A percentile compares a stretch with the other conserved stretches of the same genome.
These are phyloP conservation scores for Catharus bicknelli DNA, from an alignment of 2,113 vertebrate genomes.

Conservation along the genomic window DNA sequence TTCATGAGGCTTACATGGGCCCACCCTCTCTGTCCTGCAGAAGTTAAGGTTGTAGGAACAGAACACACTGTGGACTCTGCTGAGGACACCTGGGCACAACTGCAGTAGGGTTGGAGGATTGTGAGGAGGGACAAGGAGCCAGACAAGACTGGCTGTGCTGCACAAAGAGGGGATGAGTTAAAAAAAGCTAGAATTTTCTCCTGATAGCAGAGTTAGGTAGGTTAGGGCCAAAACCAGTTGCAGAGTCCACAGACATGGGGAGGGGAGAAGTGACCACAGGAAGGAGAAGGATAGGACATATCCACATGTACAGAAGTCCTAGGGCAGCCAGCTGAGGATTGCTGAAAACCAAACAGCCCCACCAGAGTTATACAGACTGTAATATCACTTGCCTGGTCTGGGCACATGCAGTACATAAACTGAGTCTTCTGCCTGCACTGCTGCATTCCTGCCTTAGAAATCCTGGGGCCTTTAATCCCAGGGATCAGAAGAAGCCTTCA, in stretches of 20 bases:
- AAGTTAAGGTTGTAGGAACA: neutral
- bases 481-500: neutral
- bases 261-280: neutral
- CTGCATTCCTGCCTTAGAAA: neutral
- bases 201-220: neutral
- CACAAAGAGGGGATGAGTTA: neutral
- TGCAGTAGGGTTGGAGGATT: neutral
- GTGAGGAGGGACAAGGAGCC: neutral
- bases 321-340: neutral
- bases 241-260: accelerated
- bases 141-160: neutral
- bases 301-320: neutral
- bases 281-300: neutral
- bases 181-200: neutral
- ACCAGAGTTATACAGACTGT: neutral
- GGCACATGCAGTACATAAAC: neutral
- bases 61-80: neutral
- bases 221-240: neutral
- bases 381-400: neutral
- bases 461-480: neutral
- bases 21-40: too few species aligned
- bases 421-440: neutral
- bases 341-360: neutral
- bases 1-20: neutral
- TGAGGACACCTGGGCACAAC: neutral